Base-by-base conservation (phyloP, 2,797 vertebrate species). In the Hybognathus amarus region DNA sequence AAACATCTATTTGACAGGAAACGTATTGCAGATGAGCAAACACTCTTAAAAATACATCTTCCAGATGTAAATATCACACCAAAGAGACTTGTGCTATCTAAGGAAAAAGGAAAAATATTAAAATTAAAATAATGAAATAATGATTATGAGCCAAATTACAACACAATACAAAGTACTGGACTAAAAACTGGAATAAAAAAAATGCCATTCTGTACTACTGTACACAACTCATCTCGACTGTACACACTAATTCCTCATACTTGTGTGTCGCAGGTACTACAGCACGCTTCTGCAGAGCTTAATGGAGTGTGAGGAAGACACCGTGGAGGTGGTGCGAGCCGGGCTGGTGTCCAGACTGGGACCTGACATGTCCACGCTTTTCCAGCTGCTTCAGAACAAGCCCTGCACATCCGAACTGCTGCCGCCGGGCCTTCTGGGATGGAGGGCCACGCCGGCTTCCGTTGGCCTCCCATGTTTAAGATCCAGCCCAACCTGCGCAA, bases 281-380 rank as follows among this genome's bases (percentile, higher is more conserved):
- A 98, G 94, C 94, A 97, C 96, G 3, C 95, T 98, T 69, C 92
- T 98, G 82, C 93, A 96, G 83, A 96, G 94, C 67, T 93, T 99
- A 6, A 82, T 97, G 93, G 92, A 94, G 52, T 99, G 98, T 0
- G 97, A 98, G 0, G 96, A 97, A 7, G 94, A 95, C 80, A 99
- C 96, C 0, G 97, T 98, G 75, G 92, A 88, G 73, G 90, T 93
- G 47, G 97, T 99, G 87, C 94, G 96, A 86, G 89, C 94, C 40
- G 96, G 95, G 84, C 90, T 99, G 73, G 88, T 97, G 88, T 91
- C 96, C 87, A 92, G 97, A 80, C 91, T 99, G 0, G 96, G 96
- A 0, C 97, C 97, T 36, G 97, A 98, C 90, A 96, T 98, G 95
- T 95, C 96, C 54, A 97, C 94, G 73, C 96, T 99, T 81, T 96